Evolutionary conservation across 2,113 vertebrate species (phyloP).

Genomic region (Ochotona princeps): DNA sequence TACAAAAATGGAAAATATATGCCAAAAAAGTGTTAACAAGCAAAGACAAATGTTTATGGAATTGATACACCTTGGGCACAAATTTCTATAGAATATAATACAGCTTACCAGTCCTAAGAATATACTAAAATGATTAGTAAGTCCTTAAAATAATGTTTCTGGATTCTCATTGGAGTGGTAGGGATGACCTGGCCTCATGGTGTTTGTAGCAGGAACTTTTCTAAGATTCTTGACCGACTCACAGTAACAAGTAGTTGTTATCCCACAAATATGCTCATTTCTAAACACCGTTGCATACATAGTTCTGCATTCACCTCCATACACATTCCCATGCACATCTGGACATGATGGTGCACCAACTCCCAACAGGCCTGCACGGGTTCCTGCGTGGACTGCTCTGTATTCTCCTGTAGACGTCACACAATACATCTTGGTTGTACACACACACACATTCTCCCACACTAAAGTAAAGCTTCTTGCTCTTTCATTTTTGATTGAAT

Average conservation of each 20-base stretch:
- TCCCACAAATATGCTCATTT: neutral
- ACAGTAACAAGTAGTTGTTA: neutral
- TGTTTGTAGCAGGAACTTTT: neutral
- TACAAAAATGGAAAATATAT: slow-evolving; percentile 2
- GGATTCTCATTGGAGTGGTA: neutral
- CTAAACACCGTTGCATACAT: neutral
- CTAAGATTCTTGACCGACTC: neutral
- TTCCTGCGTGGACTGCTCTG: neutral
- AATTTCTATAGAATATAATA: neutral
- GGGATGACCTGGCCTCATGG: neutral
- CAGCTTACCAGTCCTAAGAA: neutral
- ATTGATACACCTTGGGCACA: neutral
- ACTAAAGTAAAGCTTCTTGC: neutral
- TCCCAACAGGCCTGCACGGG: neutral
- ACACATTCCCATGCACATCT: neutral
- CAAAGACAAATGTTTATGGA: neutral
- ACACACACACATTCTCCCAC: neutral
- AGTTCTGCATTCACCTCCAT: neutral
- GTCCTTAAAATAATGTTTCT: neutral
- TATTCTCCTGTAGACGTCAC: neutral
- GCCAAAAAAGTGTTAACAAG: neutral
- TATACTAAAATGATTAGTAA: neutral
- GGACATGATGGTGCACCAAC: neutral
- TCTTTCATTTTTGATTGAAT: neutral
- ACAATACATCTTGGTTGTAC: neutral